phyloP scores from a whole-genome alignment of 2,113 vertebrate genomes.

The mouse (Mus musculus) region GRCm39 chr17:46878501-46879000 shows the following conservation, averaged over 20 bases:
- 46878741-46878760: not conserved
- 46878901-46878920: constrained; percentile 96
- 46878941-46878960: constrained; percentile 97
- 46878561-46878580: not conserved
- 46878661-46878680: no score
- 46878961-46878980: constrained; percentile 97
- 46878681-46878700: not conserved
- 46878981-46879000: constrained; percentile 95
- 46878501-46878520: not conserved
- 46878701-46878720: not conserved
- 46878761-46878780: fast-evolving
- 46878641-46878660: not conserved
- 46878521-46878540: not conserved
- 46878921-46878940: constrained; percentile 96
- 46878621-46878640: not conserved
- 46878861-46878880: constrained; percentile 97
- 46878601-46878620: not conserved
- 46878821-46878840: fast-evolving
- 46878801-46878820: not conserved
- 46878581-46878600: not conserved
- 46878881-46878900: constrained; percentile 95
- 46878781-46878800: not conserved
- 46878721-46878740: not conserved
- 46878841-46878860: constrained; percentile 94
- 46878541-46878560: not conserved